These are phyloP conservation scores for Parazoanthus swiftii DNA, from an alignment of 92 coral and sea anemone genomes.

Conservation along the genomic window DNA sequence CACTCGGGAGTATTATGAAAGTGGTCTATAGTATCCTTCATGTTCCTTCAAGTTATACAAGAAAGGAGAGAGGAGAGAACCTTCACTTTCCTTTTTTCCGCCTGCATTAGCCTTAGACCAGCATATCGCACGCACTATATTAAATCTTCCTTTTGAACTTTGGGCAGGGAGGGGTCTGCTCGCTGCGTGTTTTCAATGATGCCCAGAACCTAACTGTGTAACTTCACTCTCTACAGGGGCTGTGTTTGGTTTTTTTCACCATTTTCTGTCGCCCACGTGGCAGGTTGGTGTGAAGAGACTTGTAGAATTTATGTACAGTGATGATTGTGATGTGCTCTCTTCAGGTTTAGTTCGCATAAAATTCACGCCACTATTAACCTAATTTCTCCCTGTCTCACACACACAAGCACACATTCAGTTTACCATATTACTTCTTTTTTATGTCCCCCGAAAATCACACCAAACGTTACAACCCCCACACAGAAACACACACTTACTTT, in stretches of 20 bases:
- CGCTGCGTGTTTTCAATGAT: too few relatives aligned
- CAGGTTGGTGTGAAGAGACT: constrained; percentile 6
- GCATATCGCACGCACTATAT: too few relatives aligned
- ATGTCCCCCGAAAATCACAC: too few relatives aligned
- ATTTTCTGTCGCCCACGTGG: constrained; percentile 12
- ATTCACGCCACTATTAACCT: neutral
- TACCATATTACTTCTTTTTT: neutral
- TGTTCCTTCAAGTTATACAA: neutral
- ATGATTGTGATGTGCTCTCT: neutral
- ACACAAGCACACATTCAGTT: neutral
- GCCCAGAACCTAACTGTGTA: neutral
- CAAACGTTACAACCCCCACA: too few relatives aligned
- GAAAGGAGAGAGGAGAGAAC: too few relatives aligned
- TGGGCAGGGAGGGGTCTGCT: too few relatives aligned
- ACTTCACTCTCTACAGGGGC: neutral
- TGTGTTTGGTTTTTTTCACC: neutral
- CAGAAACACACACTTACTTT: too few relatives aligned
- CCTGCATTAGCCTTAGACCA: neutral
- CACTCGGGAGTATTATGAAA: too few relatives aligned
- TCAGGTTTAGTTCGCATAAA: neutral
- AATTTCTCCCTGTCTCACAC: neutral
- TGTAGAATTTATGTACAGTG: neutral
- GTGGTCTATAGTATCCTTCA: neutral
- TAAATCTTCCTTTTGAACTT: too few relatives aligned
- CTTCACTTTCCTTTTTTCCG: neutral